A percentile compares a stretch with the other conserved stretches of the same genome.
Conservation (phyloP, 2,797 vertebrate species). For the Diplodus puntazzo region DNA sequence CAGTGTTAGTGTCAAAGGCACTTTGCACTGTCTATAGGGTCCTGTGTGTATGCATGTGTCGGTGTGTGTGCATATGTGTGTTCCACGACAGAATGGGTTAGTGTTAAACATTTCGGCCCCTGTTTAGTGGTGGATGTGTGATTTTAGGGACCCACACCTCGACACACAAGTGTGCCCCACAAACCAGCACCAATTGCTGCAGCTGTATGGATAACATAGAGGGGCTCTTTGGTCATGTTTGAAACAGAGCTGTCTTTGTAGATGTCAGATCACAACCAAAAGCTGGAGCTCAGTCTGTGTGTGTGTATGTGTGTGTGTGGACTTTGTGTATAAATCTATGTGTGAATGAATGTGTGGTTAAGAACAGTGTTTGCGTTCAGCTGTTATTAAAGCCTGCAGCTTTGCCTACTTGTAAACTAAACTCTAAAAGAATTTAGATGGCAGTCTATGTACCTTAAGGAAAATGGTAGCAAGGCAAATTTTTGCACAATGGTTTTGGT, state of each 20-base stretch:
- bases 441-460: not conserved
- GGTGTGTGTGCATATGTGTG: slow-evolving; percentile 14
- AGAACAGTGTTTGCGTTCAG: slow-evolving; percentile 4
- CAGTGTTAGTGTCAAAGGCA: slow-evolving; percentile 29
- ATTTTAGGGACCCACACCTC: slow-evolving; percentile 29
- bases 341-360: slow-evolving; percentile 16
- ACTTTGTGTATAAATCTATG: not conserved
- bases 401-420: slow-evolving; percentile 15
- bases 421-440: not conserved
- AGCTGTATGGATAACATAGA: slow-evolving; percentile 48
- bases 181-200: slow-evolving; percentile 30
- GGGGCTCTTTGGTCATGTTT: slow-evolving; percentile 38
- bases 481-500: slow-evolving; percentile 2
- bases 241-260: slow-evolving; percentile 64
- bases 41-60: not conserved
- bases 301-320: not conserved
- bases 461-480: slow-evolving; percentile 4
- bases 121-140: slow-evolving; percentile 7
- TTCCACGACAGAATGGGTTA: slow-evolving; percentile 31
- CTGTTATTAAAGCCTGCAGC: not conserved
- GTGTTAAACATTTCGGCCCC: slow-evolving; percentile 35
- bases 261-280: slow-evolving; percentile 30
- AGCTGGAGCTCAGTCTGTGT: not conserved
- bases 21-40: slow-evolving; percentile 10
- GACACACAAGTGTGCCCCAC: slow-evolving; percentile 16